These are phyloP conservation scores for Drosophila anceps DNA, from an alignment of 2,888 invertebrate genomes.

Conservation along the genomic window DNA sequence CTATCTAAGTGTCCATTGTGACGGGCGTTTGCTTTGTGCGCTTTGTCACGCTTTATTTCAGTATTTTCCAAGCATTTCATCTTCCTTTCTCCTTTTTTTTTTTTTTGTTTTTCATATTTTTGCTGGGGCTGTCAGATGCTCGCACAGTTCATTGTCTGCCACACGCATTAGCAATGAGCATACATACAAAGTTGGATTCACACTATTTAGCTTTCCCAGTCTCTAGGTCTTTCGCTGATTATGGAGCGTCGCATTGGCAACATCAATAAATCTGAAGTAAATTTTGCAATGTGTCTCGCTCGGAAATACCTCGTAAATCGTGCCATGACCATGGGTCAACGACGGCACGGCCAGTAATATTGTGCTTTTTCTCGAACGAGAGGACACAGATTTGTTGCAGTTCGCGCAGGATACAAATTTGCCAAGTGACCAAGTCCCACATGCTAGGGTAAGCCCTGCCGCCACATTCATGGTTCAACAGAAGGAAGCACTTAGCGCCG, in stretches of 20 bases:
- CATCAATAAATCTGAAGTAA: conserved; percentile 82
- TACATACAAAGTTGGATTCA: neutral
- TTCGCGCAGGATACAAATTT: conserved; percentile 77
- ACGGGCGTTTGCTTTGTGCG: conserved; percentile 65
- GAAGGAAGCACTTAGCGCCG: conserved; percentile 77
- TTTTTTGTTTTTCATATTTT: conserved; percentile 58
- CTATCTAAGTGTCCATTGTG: conserved; percentile 74
- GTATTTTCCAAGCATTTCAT: conserved; percentile 41
- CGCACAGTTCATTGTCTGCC: conserved; percentile 69
- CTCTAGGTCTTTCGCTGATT: conserved; percentile 40
- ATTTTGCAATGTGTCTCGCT: conserved; percentile 82
- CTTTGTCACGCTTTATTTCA: conserved; percentile 75
- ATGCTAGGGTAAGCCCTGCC: neutral
- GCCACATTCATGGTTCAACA: conserved; percentile 18
- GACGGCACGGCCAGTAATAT: conserved; percentile 57
- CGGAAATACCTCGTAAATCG: conserved; percentile 83
- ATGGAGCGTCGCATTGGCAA: conserved; percentile 50
- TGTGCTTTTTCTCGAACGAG: conserved; percentile 56
- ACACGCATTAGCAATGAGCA: conserved; percentile 47
- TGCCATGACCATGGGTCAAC: conserved; percentile 77
- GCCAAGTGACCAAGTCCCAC: conserved; percentile 44
- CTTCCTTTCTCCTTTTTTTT: conserved; percentile 16
- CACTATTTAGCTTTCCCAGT: neutral
- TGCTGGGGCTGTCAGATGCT: conserved; percentile 24
- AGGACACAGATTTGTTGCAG: conserved; percentile 76